Percentiles rank a stretch among this genome's conserved stretches.
Evolutionary conservation across 2,888 invertebrate species (phyloP).

Genomic region (Drosophila birchii): DNA sequence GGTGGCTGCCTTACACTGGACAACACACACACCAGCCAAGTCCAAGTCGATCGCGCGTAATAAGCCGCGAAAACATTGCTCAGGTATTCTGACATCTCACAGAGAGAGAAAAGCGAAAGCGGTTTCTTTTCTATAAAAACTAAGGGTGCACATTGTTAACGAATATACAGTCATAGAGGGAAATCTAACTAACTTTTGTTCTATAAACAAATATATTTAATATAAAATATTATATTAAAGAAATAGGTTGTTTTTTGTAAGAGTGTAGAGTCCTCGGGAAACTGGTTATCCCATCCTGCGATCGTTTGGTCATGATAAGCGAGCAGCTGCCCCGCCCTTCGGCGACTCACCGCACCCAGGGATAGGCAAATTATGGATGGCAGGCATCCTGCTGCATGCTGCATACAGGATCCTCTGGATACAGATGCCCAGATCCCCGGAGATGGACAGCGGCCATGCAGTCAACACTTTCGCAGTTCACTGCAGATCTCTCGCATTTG

Average conservation of each 20-base stretch:
- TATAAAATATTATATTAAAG: too few species aligned
- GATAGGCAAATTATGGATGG: slow-evolving; percentile 44
- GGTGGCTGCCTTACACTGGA: slow-evolving; percentile 61
- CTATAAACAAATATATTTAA: background rate
- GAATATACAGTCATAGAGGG: background rate
- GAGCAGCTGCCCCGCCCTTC: slow-evolving; percentile 34
- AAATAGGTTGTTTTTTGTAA: background rate
- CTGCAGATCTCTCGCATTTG: slow-evolving; percentile 68
- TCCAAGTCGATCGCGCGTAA: slow-evolving; percentile 68
- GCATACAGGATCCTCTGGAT: background rate
- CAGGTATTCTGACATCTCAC: slow-evolving; percentile 58
- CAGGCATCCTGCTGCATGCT: slow-evolving; percentile 6
- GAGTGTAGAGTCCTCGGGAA: slow-evolving; percentile 8
- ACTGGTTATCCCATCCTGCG: slow-evolving; percentile 57
- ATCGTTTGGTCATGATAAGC: slow-evolving; percentile 45
- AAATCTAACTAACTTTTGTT: background rate
- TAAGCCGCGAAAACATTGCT: slow-evolving; percentile 83
- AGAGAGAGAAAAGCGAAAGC: background rate
- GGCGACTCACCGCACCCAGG: slow-evolving; percentile 3
- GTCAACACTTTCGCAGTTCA: slow-evolving; percentile 74
- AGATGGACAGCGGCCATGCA: slow-evolving; percentile 58
- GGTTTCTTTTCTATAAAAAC: too few species aligned
- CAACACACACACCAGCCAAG: background rate
- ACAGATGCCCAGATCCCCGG: background rate
- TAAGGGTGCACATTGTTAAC: background rate